Evolutionary conservation across 2,113 vertebrate species (phyloP), one percentile per base, ranked within the genome.

Genomic region (Myrmophylax atrothorax): DNA sequence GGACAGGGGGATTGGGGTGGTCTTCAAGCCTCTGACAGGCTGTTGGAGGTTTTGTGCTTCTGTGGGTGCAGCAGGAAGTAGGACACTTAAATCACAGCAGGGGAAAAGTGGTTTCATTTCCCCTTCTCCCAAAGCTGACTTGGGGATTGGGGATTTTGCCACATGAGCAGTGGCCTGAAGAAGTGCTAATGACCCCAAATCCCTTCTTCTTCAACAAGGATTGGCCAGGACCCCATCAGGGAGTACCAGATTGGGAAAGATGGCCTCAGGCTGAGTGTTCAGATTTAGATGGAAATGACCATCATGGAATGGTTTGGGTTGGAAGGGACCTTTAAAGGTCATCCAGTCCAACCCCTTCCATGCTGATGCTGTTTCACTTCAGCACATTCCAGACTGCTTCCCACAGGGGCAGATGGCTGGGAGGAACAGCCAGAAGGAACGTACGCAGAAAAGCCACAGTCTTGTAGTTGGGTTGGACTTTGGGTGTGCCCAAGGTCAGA

Each of bases 11-110:
- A 1, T 7, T 44, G 33, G 14, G 50, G 2, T 18, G 56, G 8
- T 25, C 25, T 42, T 50, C 35, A n/a, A 59, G 28, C 58, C 25
- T 15, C 2, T 18, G 8, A 33, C 0, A 2, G 73, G 47, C 26
- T 44, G 15, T 2, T 42, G 55, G 29, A 66, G 12, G 40, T 13
- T 83, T 82, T 56, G 17, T 37, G 20, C 66, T 60, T 37, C 62
- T 33, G 4, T 28, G n/a, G 53, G 14, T 2, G 29, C 46, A 42
- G 46, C 35, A 24, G 24, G 17, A 75, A 28, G 40, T 38, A 67
- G 1, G 3, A 20, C 2, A 1, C 18, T 82, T 60, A 15, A 15
- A 0, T 60, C 33, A 9, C 2, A 18, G 70, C 14, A 9, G 19
- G 35, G 73, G 64, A 35, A 72, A 49, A 26, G 38, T 4, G 23